phyloP scores from a whole-genome alignment of 35 echinoderm and acorn worm genomes.

The Lytechinus pictus region DNA sequence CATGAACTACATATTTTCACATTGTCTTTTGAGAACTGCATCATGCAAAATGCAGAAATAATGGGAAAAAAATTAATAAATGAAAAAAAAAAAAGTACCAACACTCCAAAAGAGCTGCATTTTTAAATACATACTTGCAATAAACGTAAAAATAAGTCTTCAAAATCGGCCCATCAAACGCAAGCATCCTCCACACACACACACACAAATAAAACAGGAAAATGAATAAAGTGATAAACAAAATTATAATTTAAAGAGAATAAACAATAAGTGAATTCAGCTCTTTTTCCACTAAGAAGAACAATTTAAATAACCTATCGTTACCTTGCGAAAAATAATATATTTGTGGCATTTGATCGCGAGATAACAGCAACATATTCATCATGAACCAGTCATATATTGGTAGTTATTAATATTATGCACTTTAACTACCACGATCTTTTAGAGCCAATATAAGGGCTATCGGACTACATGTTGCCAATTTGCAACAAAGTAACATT shows the following conservation, averaged over 20 bases:
- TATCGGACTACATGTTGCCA: background rate
- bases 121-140: background rate
- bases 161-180: background rate
- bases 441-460: background rate
- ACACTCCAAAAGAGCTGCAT: background rate
- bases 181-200: background rate
- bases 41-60: background rate
- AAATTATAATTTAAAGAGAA: background rate
- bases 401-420: background rate
- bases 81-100: background rate
- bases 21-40: background rate
- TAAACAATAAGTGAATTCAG: constrained; percentile 22
- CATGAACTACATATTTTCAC: background rate
- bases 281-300: background rate
- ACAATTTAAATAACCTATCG: constrained; percentile 25
- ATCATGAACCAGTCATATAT: background rate
- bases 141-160: background rate
- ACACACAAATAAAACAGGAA: background rate
- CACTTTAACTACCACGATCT: background rate
- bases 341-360: background rate
- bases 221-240: background rate
- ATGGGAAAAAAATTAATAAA: background rate
- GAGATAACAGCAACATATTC: background rate
- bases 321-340: constrained; percentile 20
- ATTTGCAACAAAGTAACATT: background rate